Evolutionary conservation across 2,888 invertebrate species (phyloP), one percentile per base, ranked within the genome.

Genomic region (Caenorhabditis virilis): DNA sequence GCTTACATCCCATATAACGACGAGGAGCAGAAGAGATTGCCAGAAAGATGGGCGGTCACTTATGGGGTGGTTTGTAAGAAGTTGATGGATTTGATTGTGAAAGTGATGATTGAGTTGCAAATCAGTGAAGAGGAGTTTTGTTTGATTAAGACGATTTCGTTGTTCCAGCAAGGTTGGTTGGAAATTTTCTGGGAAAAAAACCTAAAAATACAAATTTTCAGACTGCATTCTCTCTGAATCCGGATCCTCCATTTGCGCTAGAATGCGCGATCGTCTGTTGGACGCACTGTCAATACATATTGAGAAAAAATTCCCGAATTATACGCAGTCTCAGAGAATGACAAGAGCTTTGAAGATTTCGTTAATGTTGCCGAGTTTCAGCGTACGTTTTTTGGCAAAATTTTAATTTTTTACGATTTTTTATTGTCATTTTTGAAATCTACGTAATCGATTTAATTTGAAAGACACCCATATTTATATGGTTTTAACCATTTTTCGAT

Each of bases 121-220:
- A 67, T 77, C 26, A 74, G 67, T 36, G 68, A 67, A 25, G 72
- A 72, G 49, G 77, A 77, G 46, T 74, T 74, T 54, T 69, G 67
- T 18, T 56, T 77, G 15, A 62, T 75, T 45, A 77, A 77, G 62
- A 69, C 77, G 20, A 70, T 75, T 45, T 63, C 73, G 13, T 63
- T 75, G 38, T 77, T 75, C 55, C 77, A 77, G 27, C 63, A 63
- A 56, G 74, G 76, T 74, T 30, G 33, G 35, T 13, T 23, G 0
- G 30, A 7, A 16, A 6, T 7, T 5, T 35, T 45, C n/a, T 38
- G 5, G 9, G n/a, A n/a, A 22, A n/a, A 9, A 18, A 50, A 50
- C 23, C 11, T 20, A 16, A 1, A 13, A 16, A 22, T 41, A 27
- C 20, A 23, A 45, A 20, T 48, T 58, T 72, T 46, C 60, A 75